Percentiles rank a stretch among this genome's conserved stretches.
Evolutionary conservation across 2,888 invertebrate species (phyloP).

Genomic region (Beris chalybata): DNA sequence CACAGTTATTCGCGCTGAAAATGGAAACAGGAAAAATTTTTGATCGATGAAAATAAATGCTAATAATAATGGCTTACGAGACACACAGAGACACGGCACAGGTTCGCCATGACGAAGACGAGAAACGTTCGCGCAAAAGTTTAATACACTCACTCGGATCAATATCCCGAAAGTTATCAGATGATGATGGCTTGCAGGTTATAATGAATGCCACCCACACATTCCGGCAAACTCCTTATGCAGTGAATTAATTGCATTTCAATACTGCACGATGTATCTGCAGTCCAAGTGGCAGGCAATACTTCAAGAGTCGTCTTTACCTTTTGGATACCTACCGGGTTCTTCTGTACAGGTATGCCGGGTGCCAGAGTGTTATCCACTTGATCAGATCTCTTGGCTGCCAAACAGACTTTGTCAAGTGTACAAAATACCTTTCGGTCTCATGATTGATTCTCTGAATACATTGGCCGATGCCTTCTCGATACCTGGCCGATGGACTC

Average conservation of each 20-base stretch:
- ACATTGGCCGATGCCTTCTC: constrained; percentile 7
- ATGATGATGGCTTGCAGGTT: constrained; percentile 17
- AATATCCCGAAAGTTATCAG: constrained; percentile 14
- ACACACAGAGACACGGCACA: neutral
- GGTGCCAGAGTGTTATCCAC: constrained; percentile 14
- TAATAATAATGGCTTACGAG: neutral
- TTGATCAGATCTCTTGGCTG: constrained; percentile 32
- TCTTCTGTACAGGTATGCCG: constrained; percentile 3
- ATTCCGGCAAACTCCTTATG: constrained; percentile 23
- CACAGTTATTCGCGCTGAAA: too few species aligned
- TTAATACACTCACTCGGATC: neutral
- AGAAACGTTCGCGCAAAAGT: neutral
- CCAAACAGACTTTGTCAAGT: constrained; percentile 36
- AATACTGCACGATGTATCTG: constrained; percentile 13
- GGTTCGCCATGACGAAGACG: neutral
- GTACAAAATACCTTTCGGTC: constrained; percentile 37
- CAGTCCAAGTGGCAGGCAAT: constrained; percentile 23
- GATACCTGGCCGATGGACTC: too few species aligned
- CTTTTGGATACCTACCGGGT: constrained; percentile 4
- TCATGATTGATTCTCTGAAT: constrained; percentile 36
- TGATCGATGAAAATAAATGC: neutral
- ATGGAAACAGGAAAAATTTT: neutral
- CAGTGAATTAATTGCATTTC: constrained; percentile 27
- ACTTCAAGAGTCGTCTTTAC: constrained; percentile 14
- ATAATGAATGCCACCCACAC: constrained; percentile 26